These are phyloP conservation scores for Karalla daura DNA, from an alignment of 2,797 vertebrate species.

Conservation along the genomic window DNA sequence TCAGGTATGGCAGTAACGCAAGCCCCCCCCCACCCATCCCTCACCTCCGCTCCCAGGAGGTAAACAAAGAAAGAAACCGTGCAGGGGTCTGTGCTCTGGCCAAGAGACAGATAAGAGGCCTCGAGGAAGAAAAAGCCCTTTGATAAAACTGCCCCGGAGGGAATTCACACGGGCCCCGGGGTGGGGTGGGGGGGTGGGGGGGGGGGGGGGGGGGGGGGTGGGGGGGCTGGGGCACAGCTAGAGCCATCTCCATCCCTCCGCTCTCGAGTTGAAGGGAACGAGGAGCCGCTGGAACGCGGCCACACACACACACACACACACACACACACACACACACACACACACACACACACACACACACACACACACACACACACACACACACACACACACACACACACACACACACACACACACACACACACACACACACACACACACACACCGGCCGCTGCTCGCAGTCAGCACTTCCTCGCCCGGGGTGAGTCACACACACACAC, in stretches of 20 bases:
- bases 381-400: slow-evolving; percentile 31
- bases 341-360: slow-evolving; percentile 29
- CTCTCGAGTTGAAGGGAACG: slow-evolving; percentile 20
- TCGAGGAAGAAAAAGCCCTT: not conserved
- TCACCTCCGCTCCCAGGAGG: not conserved
- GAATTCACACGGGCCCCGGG: too few relatives aligned
- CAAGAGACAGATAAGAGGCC: not conserved
- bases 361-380: slow-evolving; percentile 32
- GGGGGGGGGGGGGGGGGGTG: too few relatives aligned
- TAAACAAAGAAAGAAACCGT: not conserved
- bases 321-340: slow-evolving; percentile 27
- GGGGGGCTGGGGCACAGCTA: slow-evolving; percentile 10
- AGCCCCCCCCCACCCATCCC: too few relatives aligned
- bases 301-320: slow-evolving; percentile 38
- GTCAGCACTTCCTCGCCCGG: slow-evolving; percentile 79
- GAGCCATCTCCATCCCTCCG: slow-evolving; percentile 14
- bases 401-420: slow-evolving; percentile 27
- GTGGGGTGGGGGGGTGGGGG: too few relatives aligned
- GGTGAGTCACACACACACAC: slow-evolving; percentile 85
- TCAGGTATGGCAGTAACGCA: not conserved
- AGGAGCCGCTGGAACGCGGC: slow-evolving; percentile 35
- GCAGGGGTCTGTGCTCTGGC: not conserved
- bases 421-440: slow-evolving; percentile 26
- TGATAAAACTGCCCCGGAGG: not conserved
- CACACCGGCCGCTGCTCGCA: slow-evolving; percentile 45